These are phyloP conservation scores for Papilio glaucus DNA, from an alignment of 1,140 invertebrate species.

Conservation along the genomic window DNA sequence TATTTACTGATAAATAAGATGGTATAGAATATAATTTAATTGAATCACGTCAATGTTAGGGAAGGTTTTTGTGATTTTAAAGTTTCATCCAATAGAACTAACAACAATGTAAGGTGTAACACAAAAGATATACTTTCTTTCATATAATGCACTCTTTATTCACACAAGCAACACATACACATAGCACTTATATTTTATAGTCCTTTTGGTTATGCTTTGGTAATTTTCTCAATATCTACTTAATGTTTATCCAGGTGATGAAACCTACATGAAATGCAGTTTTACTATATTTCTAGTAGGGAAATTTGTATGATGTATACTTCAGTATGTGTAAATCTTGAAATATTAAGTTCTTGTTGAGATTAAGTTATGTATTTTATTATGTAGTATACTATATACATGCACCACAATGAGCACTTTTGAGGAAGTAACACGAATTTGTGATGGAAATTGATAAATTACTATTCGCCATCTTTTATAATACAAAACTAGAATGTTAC, in stretches of 20 bases:
- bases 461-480: too few relatives aligned
- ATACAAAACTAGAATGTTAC: too few relatives aligned
- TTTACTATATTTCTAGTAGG: too few relatives aligned
- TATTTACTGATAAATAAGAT: not conserved
- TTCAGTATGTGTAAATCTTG: too few relatives aligned
- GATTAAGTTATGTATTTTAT: too few relatives aligned
- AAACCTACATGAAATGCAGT: too few relatives aligned
- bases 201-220: slow-evolving; percentile 5
- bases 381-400: too few relatives aligned
- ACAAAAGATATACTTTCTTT: not conserved
- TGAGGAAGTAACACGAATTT: too few relatives aligned
- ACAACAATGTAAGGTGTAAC: not conserved
- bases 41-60: not conserved
- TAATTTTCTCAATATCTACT: not conserved
- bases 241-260: slow-evolving; percentile 5
- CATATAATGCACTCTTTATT: not conserved
- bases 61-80: not conserved
- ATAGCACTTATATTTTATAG: not conserved
- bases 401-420: too few relatives aligned
- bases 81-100: not conserved
- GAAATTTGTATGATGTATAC: too few relatives aligned
- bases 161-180: not conserved
- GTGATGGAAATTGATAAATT: too few relatives aligned
- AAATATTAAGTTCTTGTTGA: too few relatives aligned
- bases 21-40: not conserved